Conservation (phyloP, 2,888 invertebrate genomes). For the Merodon equestris region DNA sequence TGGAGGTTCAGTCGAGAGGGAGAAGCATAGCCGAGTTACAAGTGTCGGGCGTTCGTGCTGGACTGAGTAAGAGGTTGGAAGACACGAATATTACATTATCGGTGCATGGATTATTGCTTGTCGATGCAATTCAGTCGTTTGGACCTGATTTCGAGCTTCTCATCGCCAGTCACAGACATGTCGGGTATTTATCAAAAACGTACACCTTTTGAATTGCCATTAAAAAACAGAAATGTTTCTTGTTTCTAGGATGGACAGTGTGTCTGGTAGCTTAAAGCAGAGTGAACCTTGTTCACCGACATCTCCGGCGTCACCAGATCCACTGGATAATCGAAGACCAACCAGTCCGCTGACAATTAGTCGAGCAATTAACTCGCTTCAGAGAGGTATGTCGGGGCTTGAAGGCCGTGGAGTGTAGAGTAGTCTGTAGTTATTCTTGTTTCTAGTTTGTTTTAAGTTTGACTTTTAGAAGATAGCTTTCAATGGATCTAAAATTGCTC, state of each 20-base stretch:
- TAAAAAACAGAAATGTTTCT: constrained; percentile 4
- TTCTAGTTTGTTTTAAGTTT: too few species aligned
- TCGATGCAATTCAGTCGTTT: constrained; percentile 96
- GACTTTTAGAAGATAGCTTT: too few species aligned
- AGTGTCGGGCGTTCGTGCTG: constrained; percentile 91
- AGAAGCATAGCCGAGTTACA: constrained; percentile 95
- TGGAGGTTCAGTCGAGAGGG: constrained; percentile 92
- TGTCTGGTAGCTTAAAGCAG: constrained; percentile 94
- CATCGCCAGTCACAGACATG: constrained; percentile 96
- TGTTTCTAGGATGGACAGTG: constrained; percentile 89
- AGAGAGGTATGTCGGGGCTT: constrained; percentile 73
- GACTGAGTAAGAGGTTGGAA: constrained; percentile 85
- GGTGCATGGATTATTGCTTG: constrained; percentile 94
- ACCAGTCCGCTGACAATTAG: constrained; percentile 81
- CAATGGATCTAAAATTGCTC: too few species aligned
- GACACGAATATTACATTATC: constrained; percentile 90
- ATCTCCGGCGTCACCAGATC: constrained; percentile 88
- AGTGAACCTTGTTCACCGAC: constrained; percentile 95
- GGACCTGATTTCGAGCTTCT: constrained; percentile 97
- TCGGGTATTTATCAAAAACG: constrained; percentile 78
- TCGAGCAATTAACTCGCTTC: constrained; percentile 81
- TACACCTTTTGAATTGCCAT: not conserved
- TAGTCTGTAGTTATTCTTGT: not conserved
- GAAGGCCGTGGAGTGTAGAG: not conserved
- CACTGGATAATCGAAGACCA: constrained; percentile 76